Base-by-base conservation (phyloP, 2,113 vertebrate species). In the Nothoprocta pentlandii region DNA sequence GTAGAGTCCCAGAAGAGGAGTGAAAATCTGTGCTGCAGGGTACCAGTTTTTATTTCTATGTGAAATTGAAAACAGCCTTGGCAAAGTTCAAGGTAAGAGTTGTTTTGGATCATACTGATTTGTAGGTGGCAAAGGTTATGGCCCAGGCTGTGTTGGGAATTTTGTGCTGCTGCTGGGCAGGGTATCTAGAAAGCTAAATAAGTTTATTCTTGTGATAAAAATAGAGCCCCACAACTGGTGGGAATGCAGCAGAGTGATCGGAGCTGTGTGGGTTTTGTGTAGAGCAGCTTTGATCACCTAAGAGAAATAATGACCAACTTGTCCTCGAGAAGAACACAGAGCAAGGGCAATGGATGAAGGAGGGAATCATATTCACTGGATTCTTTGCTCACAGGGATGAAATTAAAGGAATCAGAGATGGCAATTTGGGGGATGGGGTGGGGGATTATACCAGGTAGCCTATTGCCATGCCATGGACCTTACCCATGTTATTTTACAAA, bases 121-220 rank as follows among this genome's bases (percentile, higher is more conserved):
- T 84, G 75, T 62, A 61, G 69, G 87, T 71, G 59, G 82, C 69
- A 63, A 41, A 75, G 17, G 2, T 12, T 14, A 41, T 76, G 77
- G 30, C 68, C 46, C 34, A 5, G 47, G 58, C 51, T 41, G 51
- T 25, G 25, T 13, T 76, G 53, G 69, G 63, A 62, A 80, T n/a
- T 64, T 20, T n/a, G 15, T 17, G 22, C 77, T 51, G 39, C 49
- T 91, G 34, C 56, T 1, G 20, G 34, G 17, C 42, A 61, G 56
- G 32, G 44, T 41, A 46, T 28, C 91, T 44, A 64, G 44, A 66
- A 84, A 89, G 36, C 41, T 68, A 92, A 92, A 69, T 74, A 39
- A 74, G 66, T 28, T 13, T 47, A 39, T 21, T 92, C 12, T 44
- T 20, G 25, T 39, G 54, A 26, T 77, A 70, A 69, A 80, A 78